Conservation (phyloP, 2,888 invertebrate species). For the Apodemia mormo region DNA sequence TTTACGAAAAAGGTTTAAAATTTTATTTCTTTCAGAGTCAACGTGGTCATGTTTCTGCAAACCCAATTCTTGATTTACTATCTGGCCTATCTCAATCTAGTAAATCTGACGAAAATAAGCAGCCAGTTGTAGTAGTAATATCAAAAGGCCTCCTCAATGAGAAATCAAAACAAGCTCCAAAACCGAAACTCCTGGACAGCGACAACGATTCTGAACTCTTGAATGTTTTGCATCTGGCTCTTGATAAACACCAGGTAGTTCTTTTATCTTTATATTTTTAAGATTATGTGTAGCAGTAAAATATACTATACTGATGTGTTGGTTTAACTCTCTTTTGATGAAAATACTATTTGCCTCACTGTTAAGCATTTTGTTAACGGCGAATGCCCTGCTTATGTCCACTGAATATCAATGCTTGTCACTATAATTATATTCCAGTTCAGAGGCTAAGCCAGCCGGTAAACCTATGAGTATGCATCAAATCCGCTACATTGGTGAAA, state of each 20-base stretch:
- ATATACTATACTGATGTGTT: too few species aligned
- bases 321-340: too few species aligned
- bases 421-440: too few species aligned
- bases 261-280: neutral
- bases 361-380: too few species aligned
- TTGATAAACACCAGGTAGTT: neutral
- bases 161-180: neutral
- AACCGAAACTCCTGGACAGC: neutral
- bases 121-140: neutral
- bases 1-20: too few species aligned
- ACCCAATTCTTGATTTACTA: neutral
- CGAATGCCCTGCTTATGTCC: too few species aligned
- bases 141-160: neutral
- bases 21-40: neutral
- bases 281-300: too few species aligned
- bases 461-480: too few species aligned
- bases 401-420: too few species aligned
- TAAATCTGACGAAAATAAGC: neutral
- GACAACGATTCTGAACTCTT: neutral
- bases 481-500: too few species aligned
- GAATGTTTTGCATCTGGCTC: neutral
- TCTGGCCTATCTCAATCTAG: neutral
- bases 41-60: neutral
- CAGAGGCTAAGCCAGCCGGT: too few species aligned
- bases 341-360: too few species aligned